Evolutionary conservation across 2,797 vertebrate species (phyloP), one percentile per base, ranked within the genome.

Genomic region (Myioborus melanocephalus): DNA sequence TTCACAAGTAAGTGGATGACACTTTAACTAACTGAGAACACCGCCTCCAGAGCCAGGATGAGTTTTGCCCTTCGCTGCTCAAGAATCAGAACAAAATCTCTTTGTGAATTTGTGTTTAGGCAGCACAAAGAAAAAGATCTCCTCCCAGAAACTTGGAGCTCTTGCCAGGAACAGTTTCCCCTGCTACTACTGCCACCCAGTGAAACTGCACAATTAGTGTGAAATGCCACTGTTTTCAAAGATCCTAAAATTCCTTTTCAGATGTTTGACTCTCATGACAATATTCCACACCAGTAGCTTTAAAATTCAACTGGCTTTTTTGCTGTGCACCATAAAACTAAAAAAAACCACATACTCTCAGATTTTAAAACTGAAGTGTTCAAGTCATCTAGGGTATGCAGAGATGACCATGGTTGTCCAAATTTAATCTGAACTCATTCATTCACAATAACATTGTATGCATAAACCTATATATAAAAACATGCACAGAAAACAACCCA

Each of bases 161-260:
- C 66, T 63, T 69, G 34, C 13, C 64, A 60, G 57, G 12, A 86
- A 64, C 6, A 24, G 10, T 70, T 60, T 86, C 76, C 80, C 37
- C 89, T 68, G 47, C 66, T 82, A 43, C 70, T 97, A 59, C 93
- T 90, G 96, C 96, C 95, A 97, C 91, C 89, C 93, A 93, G 87
- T 95, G 95, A 96, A 94, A 91, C 39, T 16, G 46, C 27, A 65
- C 8, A 17, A 41, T 12, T 66, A 59, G 5, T 28, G 55, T 34
- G 28, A 93, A 71, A 69, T 1, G 2, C 5, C 15, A 57, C 10
- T 69, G 10, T 59, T 92, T 78, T 35, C 32, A 55, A 53, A 93
- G 61, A 65, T 12, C 18, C 35, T 65, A 37, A 65, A 53, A 80
- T 22, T 71, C 43, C 6, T 56, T 61, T 93, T 75, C 20, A 55